Evolutionary conservation across 2,888 invertebrate species (phyloP), one percentile per base, ranked within the genome.

Genomic region (Cryptocephalus primarius): DNA sequence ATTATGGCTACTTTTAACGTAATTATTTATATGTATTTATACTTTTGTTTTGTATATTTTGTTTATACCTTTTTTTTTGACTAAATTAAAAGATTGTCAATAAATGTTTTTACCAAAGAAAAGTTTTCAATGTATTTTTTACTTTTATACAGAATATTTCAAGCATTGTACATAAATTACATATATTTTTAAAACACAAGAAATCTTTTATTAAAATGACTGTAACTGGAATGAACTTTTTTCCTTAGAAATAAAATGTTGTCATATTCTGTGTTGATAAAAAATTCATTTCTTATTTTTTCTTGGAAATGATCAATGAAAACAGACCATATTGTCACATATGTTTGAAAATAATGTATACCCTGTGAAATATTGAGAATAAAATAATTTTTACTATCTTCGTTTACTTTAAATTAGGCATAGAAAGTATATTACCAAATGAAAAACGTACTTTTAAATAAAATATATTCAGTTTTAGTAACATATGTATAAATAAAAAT

Each of bases 61-160:
- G 43, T 47, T 45, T 48, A 49, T 49, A 48, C 49, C 44, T 48
- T 45, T 46, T 46, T 48, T 45, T 46, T 40, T 39, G 42, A 31
- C 33, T 40, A 45, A 14, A 9, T 39, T 45, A 45, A 45, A 49
- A 48, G 39, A 48, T 46, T 46, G 32, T 48, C 41, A 54, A 53
- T 51, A 50, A 53, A 53, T 47, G 44, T 50, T 51, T 55, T 53
- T 55, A 55, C 55, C 55, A 55, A 55, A 55, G 55, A 55, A 49
- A 47, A 22, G 22, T 22, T 22, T 22, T 22, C 22, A 22, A 22
- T 22, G 22, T 22, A 22, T 46, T 51, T 45, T 45, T 45, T 47
- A 44, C 48, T 41, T 49, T 43, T 47, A 32, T 48, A 38, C 43
- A 41, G 31, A 40, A 41, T 48, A 46, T 48, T 48, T 44, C 39